phyloP scores from a whole-genome alignment of 2,113 vertebrate genomes.

The Catagonus wagneri region DNA sequence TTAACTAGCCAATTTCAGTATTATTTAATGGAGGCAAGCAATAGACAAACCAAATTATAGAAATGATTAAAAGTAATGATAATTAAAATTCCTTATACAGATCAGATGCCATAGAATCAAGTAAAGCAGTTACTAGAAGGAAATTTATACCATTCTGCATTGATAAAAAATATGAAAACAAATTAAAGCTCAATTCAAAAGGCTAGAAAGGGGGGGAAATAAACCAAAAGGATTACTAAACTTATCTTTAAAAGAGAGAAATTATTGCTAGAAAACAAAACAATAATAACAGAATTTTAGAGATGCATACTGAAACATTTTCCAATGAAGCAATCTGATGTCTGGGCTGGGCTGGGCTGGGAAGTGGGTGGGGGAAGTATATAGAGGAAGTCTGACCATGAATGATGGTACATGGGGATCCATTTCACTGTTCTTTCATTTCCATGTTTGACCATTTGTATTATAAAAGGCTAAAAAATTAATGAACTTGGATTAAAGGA shows the following conservation, averaged over 20 bases:
- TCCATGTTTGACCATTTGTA: background rate
- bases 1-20: background rate
- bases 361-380: background rate
- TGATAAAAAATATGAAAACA: background rate
- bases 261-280: background rate
- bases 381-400: background rate
- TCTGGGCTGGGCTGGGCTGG: accelerated
- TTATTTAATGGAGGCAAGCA: background rate
- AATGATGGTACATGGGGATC: too few species aligned
- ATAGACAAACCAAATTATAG: background rate
- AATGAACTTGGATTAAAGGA: background rate
- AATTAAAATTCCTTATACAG: background rate
- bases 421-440: background rate
- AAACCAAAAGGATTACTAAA: background rate
- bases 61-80: background rate
- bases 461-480: background rate
- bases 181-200: background rate
- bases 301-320: background rate
- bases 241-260: background rate
- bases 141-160: background rate
- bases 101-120: background rate
- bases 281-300: background rate
- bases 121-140: background rate
- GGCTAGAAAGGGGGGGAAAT: background rate
- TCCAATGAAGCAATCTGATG: background rate